Percentiles rank a stretch among this genome's conserved stretches.
These are phyloP conservation scores for Leucophenga varia DNA, from an alignment of 1,140 invertebrate genomes.

Conservation along the genomic window DNA sequence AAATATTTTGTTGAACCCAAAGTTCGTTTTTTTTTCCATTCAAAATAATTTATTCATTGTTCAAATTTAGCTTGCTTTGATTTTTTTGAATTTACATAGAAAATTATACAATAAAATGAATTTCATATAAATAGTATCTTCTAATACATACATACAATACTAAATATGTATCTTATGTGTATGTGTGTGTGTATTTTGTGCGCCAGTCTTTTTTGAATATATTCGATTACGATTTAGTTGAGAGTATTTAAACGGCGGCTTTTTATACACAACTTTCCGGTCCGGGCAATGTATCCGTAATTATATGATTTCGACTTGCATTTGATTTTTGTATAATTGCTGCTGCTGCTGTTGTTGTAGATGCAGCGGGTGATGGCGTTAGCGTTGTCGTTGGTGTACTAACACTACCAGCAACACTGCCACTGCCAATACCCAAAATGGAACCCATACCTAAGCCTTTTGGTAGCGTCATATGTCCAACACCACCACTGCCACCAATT, in stretches of 20 bases:
- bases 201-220: conserved; percentile 45
- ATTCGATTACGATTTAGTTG: neutral
- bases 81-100: no score
- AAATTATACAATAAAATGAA: no score
- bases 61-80: no score
- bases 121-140: no score
- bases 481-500: neutral
- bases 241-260: no score
- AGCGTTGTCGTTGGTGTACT: conserved; percentile 18
- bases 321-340: conserved; percentile 52
- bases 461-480: conserved; percentile 43
- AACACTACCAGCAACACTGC: conserved; percentile 1
- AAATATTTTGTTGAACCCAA: no score
- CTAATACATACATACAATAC: neutral
- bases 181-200: conserved; percentile 10
- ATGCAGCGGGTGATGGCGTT: conserved; percentile 27
- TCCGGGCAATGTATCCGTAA: conserved; percentile 72
- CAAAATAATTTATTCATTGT: no score
- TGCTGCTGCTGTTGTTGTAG: conserved; percentile 19
- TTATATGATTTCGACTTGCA: conserved; percentile 62
- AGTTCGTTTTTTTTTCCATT: no score
- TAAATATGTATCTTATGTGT: neutral
- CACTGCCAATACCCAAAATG: conserved; percentile 18
- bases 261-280: conserved; percentile 75
- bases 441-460: conserved; percentile 38